These are phyloP conservation scores for Crossocerus cetratus DNA, from an alignment of 2,888 invertebrate species.

Conservation along the genomic window DNA sequence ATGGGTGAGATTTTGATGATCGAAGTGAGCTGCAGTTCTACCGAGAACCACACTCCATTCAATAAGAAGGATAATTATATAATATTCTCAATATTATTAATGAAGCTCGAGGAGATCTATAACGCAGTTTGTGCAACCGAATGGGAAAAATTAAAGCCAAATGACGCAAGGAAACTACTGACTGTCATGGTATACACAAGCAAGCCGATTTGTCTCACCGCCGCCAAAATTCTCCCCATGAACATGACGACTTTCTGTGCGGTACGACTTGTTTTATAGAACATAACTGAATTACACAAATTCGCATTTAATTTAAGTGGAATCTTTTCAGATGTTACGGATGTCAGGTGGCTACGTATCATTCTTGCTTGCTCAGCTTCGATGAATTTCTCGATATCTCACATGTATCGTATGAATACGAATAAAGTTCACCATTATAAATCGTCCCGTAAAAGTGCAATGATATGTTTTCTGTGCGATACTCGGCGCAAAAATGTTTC, in stretches of 20 bases:
- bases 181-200: conserved; percentile 34
- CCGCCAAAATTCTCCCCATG: conserved; percentile 46
- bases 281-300: background rate
- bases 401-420: background rate
- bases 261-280: conserved; percentile 22
- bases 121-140: conserved; percentile 19
- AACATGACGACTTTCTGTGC: conserved; percentile 38
- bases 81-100: background rate
- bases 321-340: conserved; percentile 33
- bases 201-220: conserved; percentile 42
- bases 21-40: background rate
- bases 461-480: no score
- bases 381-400: conserved; percentile 2
- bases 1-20: conserved; percentile 8
- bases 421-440: background rate
- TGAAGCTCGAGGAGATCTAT: conserved; percentile 28
- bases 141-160: conserved; percentile 23
- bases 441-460: no score
- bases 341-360: conserved; percentile 20
- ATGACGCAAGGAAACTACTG: conserved; percentile 33
- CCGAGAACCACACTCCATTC: no score
- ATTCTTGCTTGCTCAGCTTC: conserved; percentile 9
- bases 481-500: no score
- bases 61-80: no score
- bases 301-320: background rate